phyloP scores from a whole-genome alignment of 1,140 invertebrate species.

The Papilio helenus region DNA sequence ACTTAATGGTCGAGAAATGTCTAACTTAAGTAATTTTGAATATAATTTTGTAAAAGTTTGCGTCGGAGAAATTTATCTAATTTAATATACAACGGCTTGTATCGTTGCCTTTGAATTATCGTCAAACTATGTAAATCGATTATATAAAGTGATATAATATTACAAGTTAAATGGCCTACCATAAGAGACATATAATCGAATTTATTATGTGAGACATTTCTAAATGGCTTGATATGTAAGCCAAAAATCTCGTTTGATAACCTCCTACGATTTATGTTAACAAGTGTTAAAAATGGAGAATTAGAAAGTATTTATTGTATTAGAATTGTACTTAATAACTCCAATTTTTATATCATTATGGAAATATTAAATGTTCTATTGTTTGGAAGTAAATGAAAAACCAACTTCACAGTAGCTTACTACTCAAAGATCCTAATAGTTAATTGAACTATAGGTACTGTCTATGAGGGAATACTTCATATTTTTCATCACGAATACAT shows the following conservation, averaged over 20 bases:
- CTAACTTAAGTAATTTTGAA: neutral
- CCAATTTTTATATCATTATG: too few relatives aligned
- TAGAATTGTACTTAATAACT: too few relatives aligned
- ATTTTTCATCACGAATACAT: neutral
- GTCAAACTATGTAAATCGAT: neutral
- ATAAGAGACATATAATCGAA: neutral
- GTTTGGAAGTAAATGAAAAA: too few relatives aligned
- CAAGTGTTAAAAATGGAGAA: neutral
- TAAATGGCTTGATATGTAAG: neutral
- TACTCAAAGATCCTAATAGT: too few relatives aligned
- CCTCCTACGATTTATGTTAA: neutral
- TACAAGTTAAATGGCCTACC: neutral
- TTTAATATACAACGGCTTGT: neutral
- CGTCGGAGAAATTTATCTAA: constrained; percentile 17
- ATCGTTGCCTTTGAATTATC: constrained; percentile 6
- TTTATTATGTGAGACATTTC: constrained; percentile 6
- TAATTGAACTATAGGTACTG: too few relatives aligned
- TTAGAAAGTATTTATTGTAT: neutral
- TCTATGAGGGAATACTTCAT: neutral
- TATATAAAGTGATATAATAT: neutral
- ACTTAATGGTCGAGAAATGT: neutral
- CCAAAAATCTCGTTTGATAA: neutral
- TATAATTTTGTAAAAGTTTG: constrained; percentile 13
- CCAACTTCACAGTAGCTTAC: too few relatives aligned
- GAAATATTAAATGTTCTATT: too few relatives aligned